Base-by-base conservation (phyloP, 92 coral and sea anemone species). In the Hydrozoanthus gracilis region DNA sequence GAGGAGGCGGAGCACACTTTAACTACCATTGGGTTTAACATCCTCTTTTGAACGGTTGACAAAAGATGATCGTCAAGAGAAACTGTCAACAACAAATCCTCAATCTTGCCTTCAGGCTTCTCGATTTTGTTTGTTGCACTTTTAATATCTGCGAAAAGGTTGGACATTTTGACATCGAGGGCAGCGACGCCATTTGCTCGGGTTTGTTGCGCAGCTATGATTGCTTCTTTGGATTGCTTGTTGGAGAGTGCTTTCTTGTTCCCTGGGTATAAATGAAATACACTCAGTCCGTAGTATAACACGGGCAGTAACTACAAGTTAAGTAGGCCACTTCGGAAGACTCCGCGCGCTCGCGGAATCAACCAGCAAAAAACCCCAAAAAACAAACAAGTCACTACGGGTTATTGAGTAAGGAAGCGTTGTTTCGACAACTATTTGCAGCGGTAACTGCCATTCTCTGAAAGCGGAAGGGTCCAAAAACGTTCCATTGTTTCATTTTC, bases 1-100 rank as follows among this genome's bases (percentile, higher is more conserved):
- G 87, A 87, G 76, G 89, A 87, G 2, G 95, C 99, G 15, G 99
- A 96, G 17, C 89, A 88, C 60, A 96, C 93, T 49, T 92, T 93
- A 15, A 96, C 90, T 8, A 96, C 98, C 99, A 96, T 96, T 2
- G 99, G 99, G 84, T 96, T 96, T 8, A 96, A 79, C 60, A 87
- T 90, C 17, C 86, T 82, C 88, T 91, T 95, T 76, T 96, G 99
- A 47, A 55, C 58, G 49, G 91, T 92, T 12, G 98, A 95, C 78
- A 96, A 51, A 44, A 96, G 89, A 14, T 90, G 93, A 45, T 91
- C 87, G 48, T 96, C 99, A 52, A 96, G 88, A 8, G 95, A 88
- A 12, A 96, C 92, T 3, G 98, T 88, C 67, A 96, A 80, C 44
- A 91, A 90, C 61, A 96, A 66, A 83, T 96, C 99, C 74, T 95